Evolutionary conservation across 1,140 invertebrate genomes (phyloP).

Genomic region (Watersipora subatra): DNA sequence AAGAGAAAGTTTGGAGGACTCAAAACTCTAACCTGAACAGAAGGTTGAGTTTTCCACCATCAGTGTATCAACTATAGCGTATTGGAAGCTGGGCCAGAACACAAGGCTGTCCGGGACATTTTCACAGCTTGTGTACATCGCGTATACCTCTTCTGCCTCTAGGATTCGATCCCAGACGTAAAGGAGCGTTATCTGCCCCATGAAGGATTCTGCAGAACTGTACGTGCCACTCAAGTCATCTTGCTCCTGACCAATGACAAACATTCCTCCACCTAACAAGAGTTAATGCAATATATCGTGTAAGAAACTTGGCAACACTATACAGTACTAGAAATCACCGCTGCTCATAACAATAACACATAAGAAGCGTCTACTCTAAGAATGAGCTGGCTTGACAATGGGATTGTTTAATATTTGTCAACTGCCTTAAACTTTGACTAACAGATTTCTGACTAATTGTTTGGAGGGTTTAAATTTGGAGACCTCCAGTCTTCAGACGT

Average conservation of each 20-base stretch:
- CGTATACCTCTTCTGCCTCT: constrained; percentile 33
- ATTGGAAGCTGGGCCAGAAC: background rate
- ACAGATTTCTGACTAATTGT: too few species aligned
- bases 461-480: too few species aligned
- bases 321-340: too few species aligned
- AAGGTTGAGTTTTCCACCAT: background rate
- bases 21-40: background rate
- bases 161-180: constrained; percentile 51
- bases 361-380: too few species aligned
- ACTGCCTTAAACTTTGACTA: too few species aligned
- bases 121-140: constrained; percentile 44
- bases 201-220: constrained; percentile 51
- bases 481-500: too few species aligned
- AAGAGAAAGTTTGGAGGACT: too few species aligned
- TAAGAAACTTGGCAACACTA: constrained; percentile 21
- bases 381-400: too few species aligned
- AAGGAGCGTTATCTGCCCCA: constrained; percentile 48
- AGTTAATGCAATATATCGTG: constrained; percentile 10
- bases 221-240: constrained; percentile 51
- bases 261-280: constrained; percentile 42
- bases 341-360: too few species aligned
- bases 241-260: constrained; percentile 59
- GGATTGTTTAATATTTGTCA: too few species aligned
- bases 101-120: constrained; percentile 7
- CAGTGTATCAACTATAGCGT: background rate